Evolutionary conservation across 2,888 invertebrate species (phyloP).

Genomic region (Aelia acuminata): DNA sequence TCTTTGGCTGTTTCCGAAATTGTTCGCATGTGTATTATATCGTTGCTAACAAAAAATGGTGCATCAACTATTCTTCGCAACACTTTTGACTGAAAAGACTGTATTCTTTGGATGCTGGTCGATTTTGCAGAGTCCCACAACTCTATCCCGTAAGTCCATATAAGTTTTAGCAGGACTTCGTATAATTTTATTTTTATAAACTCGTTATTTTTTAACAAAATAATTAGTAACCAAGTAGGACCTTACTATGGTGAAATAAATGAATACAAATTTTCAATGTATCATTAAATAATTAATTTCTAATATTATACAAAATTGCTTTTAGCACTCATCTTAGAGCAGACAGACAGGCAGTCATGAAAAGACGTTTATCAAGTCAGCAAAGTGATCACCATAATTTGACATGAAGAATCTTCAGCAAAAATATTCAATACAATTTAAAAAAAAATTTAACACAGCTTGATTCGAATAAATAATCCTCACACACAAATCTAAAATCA

Average conservation of each 20-base stretch:
- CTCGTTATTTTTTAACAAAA: conserved; percentile 10
- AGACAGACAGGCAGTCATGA: neutral
- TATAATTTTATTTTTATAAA: too few relatives aligned
- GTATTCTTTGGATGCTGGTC: too few relatives aligned
- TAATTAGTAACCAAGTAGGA: neutral
- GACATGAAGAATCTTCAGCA: neutral
- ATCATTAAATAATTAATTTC: too few relatives aligned
- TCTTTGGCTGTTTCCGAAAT: too few relatives aligned
- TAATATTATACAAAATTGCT: too few relatives aligned
- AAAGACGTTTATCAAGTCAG: neutral
- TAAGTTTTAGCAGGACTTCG: too few relatives aligned
- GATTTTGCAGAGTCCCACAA: too few relatives aligned
- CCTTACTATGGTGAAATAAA: neutral
- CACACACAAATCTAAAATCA: neutral
- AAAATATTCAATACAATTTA: neutral
- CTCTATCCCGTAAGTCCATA: too few relatives aligned
- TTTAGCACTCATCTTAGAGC: neutral
- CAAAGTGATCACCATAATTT: neutral
- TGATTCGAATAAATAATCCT: neutral
- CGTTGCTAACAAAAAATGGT: too few relatives aligned
- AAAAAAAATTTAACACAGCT: neutral
- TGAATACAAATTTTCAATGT: neutral
- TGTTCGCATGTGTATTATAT: too few relatives aligned
- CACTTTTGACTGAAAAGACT: too few relatives aligned
- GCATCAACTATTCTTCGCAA: too few relatives aligned